Base-by-base conservation (phyloP, 2,797 vertebrate genomes). In the Poeciliopsis presidionis region DNA sequence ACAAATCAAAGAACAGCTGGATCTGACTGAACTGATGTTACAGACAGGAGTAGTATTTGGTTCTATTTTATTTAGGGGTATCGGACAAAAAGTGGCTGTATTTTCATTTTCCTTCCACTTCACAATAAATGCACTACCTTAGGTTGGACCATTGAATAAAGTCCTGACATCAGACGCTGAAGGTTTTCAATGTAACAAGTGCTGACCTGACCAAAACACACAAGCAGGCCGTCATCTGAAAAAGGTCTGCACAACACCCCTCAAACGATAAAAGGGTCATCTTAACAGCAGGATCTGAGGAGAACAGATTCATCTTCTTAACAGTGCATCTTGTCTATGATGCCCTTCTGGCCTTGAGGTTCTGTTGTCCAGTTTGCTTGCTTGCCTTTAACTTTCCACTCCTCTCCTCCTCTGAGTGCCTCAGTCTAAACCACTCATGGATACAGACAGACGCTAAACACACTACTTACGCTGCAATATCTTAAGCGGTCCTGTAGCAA, bases 201-300 rank as follows among this genome's bases (percentile, higher is more conserved):
- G 65, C 55, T 57, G 55, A 57, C 55, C 25, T 57, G 55, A 13
- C 55, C n/a, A 57, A 57, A 57, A 57, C n/a, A 11, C 25, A 11
- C 55, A 25, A 57, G 4, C 22, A n/a, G 22, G 9, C 73, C 59
- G 70, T 75, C 76, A 61, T 59, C 57, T 81, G 77, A 80, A 61
- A 53, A 75, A 7, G 49, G 53, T 33, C 53, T 28, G 53, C 75
- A 75, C 79, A 22, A 28, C 73, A 76, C 63, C 77, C n/a, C 43
- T 41, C 73, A 18, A 82, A 85, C 80, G 77, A 74, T 84, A 84
- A 88, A 80, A 45, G n/a, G 51, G 51, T 72, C 43, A n/a, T 3
- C 74, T 41, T 33, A 57, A 69, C 70, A 51, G 18, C 41, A 76
- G 51, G 63, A 74, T 74, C 46, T 28, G 65, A 74, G 28, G 70